These are phyloP conservation scores for Melanaphis sacchari DNA, from an alignment of 1,140 invertebrate species.

Conservation along the genomic window DNA sequence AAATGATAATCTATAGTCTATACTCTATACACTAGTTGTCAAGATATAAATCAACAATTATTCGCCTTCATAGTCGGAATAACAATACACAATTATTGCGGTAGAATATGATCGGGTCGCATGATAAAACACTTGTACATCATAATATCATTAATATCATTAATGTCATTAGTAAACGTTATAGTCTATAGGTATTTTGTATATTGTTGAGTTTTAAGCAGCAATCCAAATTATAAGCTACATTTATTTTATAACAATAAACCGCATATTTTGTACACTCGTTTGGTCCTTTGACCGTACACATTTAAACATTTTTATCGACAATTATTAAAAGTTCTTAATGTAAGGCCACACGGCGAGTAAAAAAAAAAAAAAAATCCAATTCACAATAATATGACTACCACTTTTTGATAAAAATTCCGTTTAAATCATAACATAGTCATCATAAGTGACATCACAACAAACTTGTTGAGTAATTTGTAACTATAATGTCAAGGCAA, in stretches of 20 bases:
- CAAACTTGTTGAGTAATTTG: neutral
- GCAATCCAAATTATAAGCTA: neutral
- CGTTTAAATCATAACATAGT: neutral
- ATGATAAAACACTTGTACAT: neutral
- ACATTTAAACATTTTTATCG: neutral
- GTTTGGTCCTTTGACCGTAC: neutral
- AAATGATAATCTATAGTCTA: neutral
- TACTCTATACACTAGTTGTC: neutral
- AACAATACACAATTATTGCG: neutral
- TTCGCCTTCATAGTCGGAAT: neutral
- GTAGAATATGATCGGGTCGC: neutral
- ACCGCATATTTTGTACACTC: neutral
- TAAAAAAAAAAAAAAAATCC: neutral
- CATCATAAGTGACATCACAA: neutral
- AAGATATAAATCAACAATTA: constrained; percentile 5
- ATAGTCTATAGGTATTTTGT: neutral
- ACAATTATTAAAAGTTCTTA: neutral
- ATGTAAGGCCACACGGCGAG: neutral
- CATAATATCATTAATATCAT: neutral
- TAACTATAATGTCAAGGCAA: constrained; percentile 17
- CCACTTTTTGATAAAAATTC: neutral
- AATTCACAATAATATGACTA: neutral
- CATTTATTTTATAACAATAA: neutral
- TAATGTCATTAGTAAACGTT: neutral
- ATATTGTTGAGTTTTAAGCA: neutral